Evolutionary conservation across 35 echinoderm and acorn worm species (phyloP).

Genomic region (Chiridota heheva): DNA sequence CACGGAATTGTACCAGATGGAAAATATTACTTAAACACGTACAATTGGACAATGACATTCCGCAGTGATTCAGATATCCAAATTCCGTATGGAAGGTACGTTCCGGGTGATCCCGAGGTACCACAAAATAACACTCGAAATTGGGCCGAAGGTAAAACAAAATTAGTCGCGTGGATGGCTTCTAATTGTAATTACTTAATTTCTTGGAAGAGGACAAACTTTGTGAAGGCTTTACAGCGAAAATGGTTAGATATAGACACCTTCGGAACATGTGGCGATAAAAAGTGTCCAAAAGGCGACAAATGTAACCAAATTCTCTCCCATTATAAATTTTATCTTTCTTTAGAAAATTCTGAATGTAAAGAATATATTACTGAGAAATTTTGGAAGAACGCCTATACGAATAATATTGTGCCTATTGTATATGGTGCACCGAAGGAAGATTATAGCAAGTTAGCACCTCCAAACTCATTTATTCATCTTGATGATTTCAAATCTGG

Average conservation of each 20-base stretch:
- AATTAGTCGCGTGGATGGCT: slow-evolving; percentile 42
- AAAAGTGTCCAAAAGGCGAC: slow-evolving; percentile 14
- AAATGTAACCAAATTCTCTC: slow-evolving; percentile 22
- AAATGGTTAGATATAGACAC: slow-evolving; percentile 34
- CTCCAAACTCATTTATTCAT: slow-evolving; percentile 71
- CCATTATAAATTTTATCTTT: slow-evolving; percentile 63
- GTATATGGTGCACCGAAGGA: slow-evolving; percentile 50
- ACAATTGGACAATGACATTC: slow-evolving; percentile 27
- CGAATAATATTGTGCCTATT: slow-evolving; percentile 44
- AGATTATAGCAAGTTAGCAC: slow-evolving; percentile 54
- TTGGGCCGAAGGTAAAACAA: slow-evolving; percentile 27
- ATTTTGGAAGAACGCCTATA: slow-evolving; percentile 50
- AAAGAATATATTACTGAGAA: slow-evolving; percentile 62
- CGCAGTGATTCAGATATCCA: slow-evolving; percentile 1
- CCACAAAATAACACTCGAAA: background rate
- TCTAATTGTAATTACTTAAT: slow-evolving; percentile 36
- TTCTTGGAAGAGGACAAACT: slow-evolving; percentile 42
- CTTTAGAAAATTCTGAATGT: slow-evolving; percentile 65
- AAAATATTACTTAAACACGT: slow-evolving; percentile 10
- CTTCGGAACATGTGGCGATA: slow-evolving; percentile 52
- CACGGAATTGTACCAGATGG: background rate
- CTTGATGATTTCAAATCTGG: slow-evolving; percentile 57
- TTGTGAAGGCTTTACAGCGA: slow-evolving; percentile 35
- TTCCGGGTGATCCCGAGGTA: background rate
- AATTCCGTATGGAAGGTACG: slow-evolving; percentile 18